These are phyloP conservation scores for Zygaena filipendulae DNA, from an alignment of 2,888 invertebrate species.

Conservation along the genomic window DNA sequence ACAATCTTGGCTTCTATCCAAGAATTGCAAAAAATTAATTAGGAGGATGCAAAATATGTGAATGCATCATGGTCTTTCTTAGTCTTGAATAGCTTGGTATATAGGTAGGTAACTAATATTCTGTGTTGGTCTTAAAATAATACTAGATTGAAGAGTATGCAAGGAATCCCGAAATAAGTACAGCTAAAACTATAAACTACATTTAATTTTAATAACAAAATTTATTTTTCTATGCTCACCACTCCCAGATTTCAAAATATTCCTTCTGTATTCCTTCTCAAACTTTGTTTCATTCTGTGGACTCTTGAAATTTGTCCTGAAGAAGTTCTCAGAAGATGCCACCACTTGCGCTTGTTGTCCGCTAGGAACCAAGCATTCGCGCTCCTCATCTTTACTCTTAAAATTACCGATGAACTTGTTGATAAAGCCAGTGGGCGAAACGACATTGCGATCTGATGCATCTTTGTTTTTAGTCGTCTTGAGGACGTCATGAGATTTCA, in stretches of 20 bases:
- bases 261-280: conserved; percentile 49
- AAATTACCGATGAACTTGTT: conserved; percentile 59
- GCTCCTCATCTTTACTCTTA: conserved; percentile 50
- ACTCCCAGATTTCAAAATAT: conserved; percentile 45
- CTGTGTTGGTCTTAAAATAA: too few species aligned
- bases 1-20: too few species aligned
- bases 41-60: too few species aligned
- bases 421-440: conserved; percentile 46
- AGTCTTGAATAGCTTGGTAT: too few species aligned
- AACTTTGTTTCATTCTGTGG: conserved; percentile 37
- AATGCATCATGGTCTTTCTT: too few species aligned
- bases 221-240: too few species aligned
- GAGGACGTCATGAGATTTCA: conserved; percentile 50
- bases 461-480: conserved; percentile 33
- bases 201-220: too few species aligned
- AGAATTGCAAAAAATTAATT: too few species aligned
- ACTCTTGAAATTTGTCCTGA: conserved; percentile 56
- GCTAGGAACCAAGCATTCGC: conserved; percentile 40
- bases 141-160: too few species aligned
- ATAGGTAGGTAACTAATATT: too few species aligned
- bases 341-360: conserved; percentile 43
- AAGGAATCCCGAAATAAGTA: too few species aligned
- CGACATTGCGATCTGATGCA: conserved; percentile 28
- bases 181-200: too few species aligned
- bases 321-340: conserved; percentile 59